Evolutionary conservation across 2,113 vertebrate genomes (phyloP).

Genomic region (Bubalus kerabau): DNA sequence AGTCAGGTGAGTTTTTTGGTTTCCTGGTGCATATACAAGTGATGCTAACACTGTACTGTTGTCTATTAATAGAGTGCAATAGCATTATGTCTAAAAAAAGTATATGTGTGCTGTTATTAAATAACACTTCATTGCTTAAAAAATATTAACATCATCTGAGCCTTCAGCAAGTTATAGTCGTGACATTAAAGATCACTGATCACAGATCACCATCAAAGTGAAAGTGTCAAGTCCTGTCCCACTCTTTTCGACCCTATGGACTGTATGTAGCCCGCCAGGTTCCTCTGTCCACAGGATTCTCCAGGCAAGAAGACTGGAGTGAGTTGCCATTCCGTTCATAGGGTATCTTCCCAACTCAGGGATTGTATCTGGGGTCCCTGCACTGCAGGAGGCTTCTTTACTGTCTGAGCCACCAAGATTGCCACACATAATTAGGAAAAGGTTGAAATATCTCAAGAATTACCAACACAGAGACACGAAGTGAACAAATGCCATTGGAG

Average conservation of each 20-base stretch:
- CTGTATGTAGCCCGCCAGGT: background rate
- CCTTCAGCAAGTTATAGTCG: background rate
- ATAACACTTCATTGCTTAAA: background rate
- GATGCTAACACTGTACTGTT: no score
- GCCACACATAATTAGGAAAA: background rate
- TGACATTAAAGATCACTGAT: background rate
- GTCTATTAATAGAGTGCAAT: background rate
- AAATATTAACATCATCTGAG: background rate
- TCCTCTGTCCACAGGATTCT: background rate
- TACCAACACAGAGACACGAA: background rate
- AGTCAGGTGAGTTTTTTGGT: background rate
- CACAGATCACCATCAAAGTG: background rate
- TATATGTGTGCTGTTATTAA: background rate
- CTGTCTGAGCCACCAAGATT: background rate
- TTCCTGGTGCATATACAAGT: background rate
- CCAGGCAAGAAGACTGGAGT: background rate
- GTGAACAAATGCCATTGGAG: background rate
- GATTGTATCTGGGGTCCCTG: background rate
- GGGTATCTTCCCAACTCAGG: background rate
- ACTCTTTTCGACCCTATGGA: background rate
- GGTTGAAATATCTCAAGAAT: background rate
- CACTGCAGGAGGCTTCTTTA: background rate
- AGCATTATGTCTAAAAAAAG: background rate
- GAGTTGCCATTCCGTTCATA: background rate
- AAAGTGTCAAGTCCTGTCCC: background rate